Base-by-base conservation (phyloP, 2,113 vertebrate genomes). In the Cromileptes altivelis region DNA sequence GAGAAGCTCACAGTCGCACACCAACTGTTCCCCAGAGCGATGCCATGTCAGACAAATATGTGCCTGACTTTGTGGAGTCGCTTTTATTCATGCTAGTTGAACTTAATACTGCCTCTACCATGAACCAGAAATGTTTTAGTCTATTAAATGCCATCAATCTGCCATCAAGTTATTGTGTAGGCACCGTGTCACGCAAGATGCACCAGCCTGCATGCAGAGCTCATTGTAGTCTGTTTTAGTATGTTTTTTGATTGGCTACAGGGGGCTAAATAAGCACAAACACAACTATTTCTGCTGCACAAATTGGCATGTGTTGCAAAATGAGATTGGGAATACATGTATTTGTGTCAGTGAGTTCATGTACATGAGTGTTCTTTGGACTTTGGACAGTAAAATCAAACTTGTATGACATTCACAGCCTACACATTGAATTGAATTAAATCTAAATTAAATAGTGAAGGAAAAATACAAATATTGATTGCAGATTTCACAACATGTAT, bases 21-120 rank as follows among this genome's bases (percentile, higher is more conserved):
- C 63, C 71, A 77, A 81, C 60, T 83, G 78, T 68, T 92, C 76
- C 81, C 85, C 40, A 19, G 82, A 87, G 81, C 56, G 45, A 27
- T 84, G 64, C 61, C 62, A 55, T 84, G 82, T 84, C 42, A 58
- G 63, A 81, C 73, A 61, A 81, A 62, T 75, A 47, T 50, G 70
- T 62, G 52, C n/a, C 76, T 68, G 49, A 37, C 52, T 83, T 77
- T 7, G 58, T 75, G 4, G 55, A 70, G 52, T 62, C 42, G 40
- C 23, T 81, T 80, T 83, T 19, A 80, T 76, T 65, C 27, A 69
- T 75, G 52, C 23, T 7, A 45, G 25, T 30, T 37, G 17, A 58
- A 64, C 57, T 63, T 61, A 52, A n/a, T 47, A 17, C 63, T 63
- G 70, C 21, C 61, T 64, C 71, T 47, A 13, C 49, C 25, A 42